These are phyloP conservation scores for Drosophila pseudotakahashii DNA, from an alignment of 2,888 invertebrate species.

Conservation along the genomic window DNA sequence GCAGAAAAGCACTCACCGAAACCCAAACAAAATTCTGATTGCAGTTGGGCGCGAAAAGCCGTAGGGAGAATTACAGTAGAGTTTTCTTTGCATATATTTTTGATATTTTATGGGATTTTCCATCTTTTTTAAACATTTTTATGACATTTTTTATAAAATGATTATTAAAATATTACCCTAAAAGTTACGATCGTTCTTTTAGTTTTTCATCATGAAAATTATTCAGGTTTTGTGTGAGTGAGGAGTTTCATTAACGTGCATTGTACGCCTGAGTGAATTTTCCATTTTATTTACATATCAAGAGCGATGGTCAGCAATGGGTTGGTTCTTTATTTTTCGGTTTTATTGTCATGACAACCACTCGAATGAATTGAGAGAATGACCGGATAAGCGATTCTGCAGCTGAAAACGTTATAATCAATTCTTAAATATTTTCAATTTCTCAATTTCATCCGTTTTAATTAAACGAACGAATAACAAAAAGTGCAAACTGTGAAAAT, in stretches of 20 bases:
- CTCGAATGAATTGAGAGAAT: slow-evolving; percentile 35
- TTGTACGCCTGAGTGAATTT: slow-evolving; percentile 56
- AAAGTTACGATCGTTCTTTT: background rate
- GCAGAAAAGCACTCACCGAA: slow-evolving; percentile 20
- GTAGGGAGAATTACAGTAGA: background rate
- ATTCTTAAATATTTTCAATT: slow-evolving; percentile 13
- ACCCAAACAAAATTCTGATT: slow-evolving; percentile 32
- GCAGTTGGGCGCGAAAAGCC: slow-evolving; percentile 29
- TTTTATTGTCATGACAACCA: slow-evolving; percentile 52
- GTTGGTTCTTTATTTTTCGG: slow-evolving; percentile 1
- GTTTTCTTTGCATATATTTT: background rate
- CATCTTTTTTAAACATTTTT: background rate
- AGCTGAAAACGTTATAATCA: slow-evolving; percentile 24
- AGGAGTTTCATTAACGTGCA: slow-evolving; percentile 48
- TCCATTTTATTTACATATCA: slow-evolving; percentile 54
- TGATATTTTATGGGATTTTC: background rate
- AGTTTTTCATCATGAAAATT: background rate
- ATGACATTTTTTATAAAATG: background rate
- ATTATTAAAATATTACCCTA: background rate
- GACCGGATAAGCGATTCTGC: slow-evolving; percentile 29
- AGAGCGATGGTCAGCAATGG: slow-evolving; percentile 6
- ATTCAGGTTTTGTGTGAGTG: slow-evolving; percentile 17
- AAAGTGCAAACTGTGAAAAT: slow-evolving; percentile 47
- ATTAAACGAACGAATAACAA: slow-evolving; percentile 7
- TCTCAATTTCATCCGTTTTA: slow-evolving; percentile 25